Evolutionary conservation across 1,140 invertebrate genomes (phyloP), one percentile per base, ranked within the genome.

Genomic region (Procambarus clarkii): DNA sequence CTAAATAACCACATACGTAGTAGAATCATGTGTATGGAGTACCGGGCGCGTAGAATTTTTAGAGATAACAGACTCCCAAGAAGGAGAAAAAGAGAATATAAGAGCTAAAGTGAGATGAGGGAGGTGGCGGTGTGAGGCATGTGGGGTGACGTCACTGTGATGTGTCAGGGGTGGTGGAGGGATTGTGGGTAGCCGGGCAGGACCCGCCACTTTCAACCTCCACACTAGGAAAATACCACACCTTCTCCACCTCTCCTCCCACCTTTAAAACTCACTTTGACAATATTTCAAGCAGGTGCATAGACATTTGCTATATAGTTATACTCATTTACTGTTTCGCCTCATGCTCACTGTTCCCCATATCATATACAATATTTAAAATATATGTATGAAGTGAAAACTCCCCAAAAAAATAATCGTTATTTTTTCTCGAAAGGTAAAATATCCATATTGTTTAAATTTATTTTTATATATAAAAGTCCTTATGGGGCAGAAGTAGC

Each of bases 71-170:
- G 34, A 54, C 13, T 50, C 4, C 34, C 34, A 2, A 0, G 46
- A 9, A 34, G 50, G n/a, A 50, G 48, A 34, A 21, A 83, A 24
- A 3, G 24, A 54, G 9, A 7, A 50, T 64, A 44, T 34, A 71
- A n/a, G 60, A 48, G 18, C 21, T 24, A 7, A 45, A n/a, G 34
- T 24, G 24, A 44, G 4, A 11, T 18, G 34, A 8, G 13, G 74
- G n/a, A 46, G 45, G 50, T 78, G n/a, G 85, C n/a, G 76, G 85
- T 60, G 54, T 54, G 11, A 54, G 85, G 21, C 85, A 87, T 18
- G 24, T n/a, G 7, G 58, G 11, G n/a, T 87, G 79, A 89, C 87
- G 87, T 89, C 87, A 89, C 79, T 76, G 79, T 48, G 71, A 89
- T 89, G 87, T 89, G 87, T 89, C 79, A 89, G 74, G 15, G 18